phyloP scores from a whole-genome alignment of 1,140 invertebrate genomes.

The Caenorhabditis tropicalis region DNA sequence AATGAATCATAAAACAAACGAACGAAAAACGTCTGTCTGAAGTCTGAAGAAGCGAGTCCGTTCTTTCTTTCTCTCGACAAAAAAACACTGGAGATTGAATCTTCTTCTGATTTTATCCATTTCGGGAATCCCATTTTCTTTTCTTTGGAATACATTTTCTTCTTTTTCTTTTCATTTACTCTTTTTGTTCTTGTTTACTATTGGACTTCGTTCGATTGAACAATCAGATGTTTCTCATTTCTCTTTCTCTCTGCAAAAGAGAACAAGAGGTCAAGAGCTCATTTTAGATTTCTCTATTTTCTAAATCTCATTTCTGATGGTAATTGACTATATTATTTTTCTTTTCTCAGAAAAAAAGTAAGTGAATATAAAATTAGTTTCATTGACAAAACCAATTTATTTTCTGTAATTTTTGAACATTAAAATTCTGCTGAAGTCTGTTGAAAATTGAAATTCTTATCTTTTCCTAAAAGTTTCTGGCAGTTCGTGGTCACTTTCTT shows the following conservation, averaged over 20 bases:
- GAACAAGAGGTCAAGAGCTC: slow-evolving; percentile 11
- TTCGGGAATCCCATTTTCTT: not conserved
- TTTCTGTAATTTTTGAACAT: not conserved
- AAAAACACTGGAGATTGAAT: not conserved
- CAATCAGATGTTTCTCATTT: slow-evolving; percentile 10
- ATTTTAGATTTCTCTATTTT: too few relatives aligned
- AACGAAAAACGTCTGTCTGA: not conserved
- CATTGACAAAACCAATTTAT: not conserved
- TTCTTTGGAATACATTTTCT: not conserved
- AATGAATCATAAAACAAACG: slow-evolving; percentile 20
- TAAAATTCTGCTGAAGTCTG: not conserved
- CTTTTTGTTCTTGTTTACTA: not conserved
- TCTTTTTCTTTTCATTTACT: not conserved
- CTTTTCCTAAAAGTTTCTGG: not conserved
- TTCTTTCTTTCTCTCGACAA: too few relatives aligned
- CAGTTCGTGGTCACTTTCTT: not conserved
- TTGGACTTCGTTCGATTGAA: not conserved
- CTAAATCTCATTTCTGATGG: too few relatives aligned
- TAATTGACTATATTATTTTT: too few relatives aligned
- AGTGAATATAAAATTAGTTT: too few relatives aligned
- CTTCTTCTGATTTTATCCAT: not conserved
- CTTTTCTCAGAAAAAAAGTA: too few relatives aligned
- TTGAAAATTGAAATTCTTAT: not conserved
- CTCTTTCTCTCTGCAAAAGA: not conserved
- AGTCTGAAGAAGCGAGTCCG: not conserved